Conservation (phyloP, 2,797 vertebrate species). For the Nyctalus aviator region DNA sequence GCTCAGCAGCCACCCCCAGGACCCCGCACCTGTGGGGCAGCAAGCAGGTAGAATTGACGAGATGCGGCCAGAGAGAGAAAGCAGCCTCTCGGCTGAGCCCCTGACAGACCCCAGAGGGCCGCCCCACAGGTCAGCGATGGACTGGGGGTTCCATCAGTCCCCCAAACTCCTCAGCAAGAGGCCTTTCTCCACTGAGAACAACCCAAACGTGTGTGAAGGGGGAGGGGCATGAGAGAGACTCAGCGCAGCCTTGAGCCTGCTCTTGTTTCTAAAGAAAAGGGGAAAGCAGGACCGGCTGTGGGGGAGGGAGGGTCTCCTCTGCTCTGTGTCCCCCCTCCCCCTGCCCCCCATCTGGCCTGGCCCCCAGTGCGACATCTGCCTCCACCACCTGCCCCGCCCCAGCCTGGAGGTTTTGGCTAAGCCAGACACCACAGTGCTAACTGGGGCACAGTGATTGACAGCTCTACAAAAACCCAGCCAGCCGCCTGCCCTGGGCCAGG, state of each 20-base stretch:
- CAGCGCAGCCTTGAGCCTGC: not conserved
- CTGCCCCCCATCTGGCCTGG: too few relatives aligned
- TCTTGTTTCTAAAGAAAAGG: not conserved
- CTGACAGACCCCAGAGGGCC: fast-evolving
- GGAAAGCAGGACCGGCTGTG: not conserved
- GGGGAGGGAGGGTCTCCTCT: too few relatives aligned
- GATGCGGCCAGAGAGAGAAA: not conserved
- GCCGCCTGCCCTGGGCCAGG: fast-evolving
- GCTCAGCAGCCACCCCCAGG: too few relatives aligned
- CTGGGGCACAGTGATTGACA: not conserved
- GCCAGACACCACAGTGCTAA: not conserved
- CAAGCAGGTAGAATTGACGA: not conserved
- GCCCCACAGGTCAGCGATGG: not conserved
- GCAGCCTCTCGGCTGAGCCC: not conserved
- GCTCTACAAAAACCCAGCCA: constrained; percentile 44
- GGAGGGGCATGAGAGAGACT: not conserved
- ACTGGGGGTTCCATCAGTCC: not conserved
- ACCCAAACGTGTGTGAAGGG: not conserved
- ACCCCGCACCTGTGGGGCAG: fast-evolving
- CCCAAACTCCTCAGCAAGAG: fast-evolving
- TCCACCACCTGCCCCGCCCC: too few relatives aligned
- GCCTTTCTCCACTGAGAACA: not conserved
- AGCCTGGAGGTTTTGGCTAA: not conserved
- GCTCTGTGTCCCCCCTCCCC: not conserved
- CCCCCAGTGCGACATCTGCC: too few relatives aligned